A percentile compares a stretch with the other conserved stretches of the same genome.
These are phyloP conservation scores for Stichodactyla helianthus DNA, from an alignment of 64 coral and sea anemone genomes.

Conservation along the genomic window DNA sequence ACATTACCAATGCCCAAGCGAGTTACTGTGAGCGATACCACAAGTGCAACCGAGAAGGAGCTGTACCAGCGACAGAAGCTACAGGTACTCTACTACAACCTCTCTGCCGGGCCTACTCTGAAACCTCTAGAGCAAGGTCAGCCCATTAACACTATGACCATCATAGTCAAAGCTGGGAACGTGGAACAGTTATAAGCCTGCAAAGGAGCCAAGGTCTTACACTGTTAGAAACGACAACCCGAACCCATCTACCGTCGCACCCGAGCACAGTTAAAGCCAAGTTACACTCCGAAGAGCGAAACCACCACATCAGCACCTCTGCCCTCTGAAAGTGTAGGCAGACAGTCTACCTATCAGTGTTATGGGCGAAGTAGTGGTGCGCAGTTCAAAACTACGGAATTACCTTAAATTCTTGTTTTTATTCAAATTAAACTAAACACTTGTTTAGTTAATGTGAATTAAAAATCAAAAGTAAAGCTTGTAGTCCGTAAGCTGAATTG, in stretches of 20 bases:
- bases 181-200: conserved; percentile 22
- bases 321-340: background rate
- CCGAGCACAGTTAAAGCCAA: conserved; percentile 21
- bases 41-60: conserved; percentile 28
- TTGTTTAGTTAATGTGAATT: too few species aligned
- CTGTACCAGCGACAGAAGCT: conserved; percentile 34
- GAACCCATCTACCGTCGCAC: conserved; percentile 36
- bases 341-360: background rate
- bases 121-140: conserved; percentile 34
- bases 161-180: conserved; percentile 37
- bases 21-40: conserved; percentile 10
- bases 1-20: conserved; percentile 55
- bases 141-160: conserved; percentile 42
- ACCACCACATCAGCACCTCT: background rate
- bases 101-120: conserved; percentile 40
- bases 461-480: too few species aligned
- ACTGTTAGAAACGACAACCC: conserved; percentile 28
- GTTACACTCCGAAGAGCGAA: background rate
- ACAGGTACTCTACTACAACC: conserved; percentile 59
- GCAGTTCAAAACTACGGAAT: too few species aligned
- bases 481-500: too few species aligned
- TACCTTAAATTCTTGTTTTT: too few species aligned
- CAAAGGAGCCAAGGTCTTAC: conserved; percentile 57
- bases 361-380: too few species aligned
- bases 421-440: too few species aligned